phyloP scores from a whole-genome alignment of 1,140 invertebrate species.

The Pachypsylla venusta region DNA sequence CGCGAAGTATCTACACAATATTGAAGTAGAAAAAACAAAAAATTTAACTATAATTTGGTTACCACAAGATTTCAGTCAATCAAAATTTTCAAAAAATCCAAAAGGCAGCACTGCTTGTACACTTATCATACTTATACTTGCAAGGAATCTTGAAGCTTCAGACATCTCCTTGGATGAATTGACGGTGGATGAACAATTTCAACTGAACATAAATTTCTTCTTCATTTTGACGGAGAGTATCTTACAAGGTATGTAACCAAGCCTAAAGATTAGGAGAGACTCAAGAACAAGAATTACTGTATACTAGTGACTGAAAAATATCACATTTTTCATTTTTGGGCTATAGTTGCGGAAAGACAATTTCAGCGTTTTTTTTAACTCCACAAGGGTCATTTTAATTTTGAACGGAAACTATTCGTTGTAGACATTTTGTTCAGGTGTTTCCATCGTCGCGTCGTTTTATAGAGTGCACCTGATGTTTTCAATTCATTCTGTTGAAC shows the following conservation, averaged over 20 bases:
- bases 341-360: too few species aligned
- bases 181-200: neutral
- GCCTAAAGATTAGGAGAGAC: too few species aligned
- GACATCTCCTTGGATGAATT: neutral
- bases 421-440: too few species aligned
- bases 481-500: too few species aligned
- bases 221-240: neutral
- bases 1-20: neutral
- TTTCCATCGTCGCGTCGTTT: too few species aligned
- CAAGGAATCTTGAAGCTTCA: neutral
- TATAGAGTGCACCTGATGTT: too few species aligned
- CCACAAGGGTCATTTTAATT: too few species aligned
- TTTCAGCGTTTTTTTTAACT: too few species aligned
- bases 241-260: neutral
- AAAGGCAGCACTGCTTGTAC: constrained; percentile 1
- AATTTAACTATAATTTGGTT: neutral
- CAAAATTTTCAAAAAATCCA: neutral
- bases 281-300: too few species aligned
- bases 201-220: neutral
- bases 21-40: neutral
- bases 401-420: too few species aligned
- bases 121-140: neutral
- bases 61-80: neutral
- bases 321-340: too few species aligned
- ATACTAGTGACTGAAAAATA: too few species aligned